Conservation (phyloP, 2,113 vertebrate genomes). For the Brevimyrus niger region DNA sequence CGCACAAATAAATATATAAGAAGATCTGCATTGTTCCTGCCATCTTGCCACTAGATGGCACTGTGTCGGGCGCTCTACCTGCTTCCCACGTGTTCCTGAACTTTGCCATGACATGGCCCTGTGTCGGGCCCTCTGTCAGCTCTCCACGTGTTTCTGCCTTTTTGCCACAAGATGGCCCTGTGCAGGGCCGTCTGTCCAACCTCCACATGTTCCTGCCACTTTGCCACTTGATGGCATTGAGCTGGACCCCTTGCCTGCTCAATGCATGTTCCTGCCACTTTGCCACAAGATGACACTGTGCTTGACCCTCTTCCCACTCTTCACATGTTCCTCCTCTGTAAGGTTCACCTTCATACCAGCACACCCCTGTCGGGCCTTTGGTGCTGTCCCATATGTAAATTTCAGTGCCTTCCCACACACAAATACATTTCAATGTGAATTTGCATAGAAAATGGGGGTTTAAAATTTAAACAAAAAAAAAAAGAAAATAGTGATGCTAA, state of each 20-base stretch:
- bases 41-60: neutral
- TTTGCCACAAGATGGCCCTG: neutral
- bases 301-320: neutral
- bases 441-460: conserved; percentile 50
- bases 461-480: conserved; percentile 20
- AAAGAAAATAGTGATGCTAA: neutral
- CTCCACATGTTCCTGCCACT: neutral
- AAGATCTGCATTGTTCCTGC: neutral
- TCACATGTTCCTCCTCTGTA: neutral
- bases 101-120: neutral
- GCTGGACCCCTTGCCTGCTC: neutral
- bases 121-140: neutral
- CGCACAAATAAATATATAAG: neutral
- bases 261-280: too few species aligned
- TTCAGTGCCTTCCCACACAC: conserved; percentile 65
- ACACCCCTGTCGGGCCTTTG: neutral
- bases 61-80: neutral
- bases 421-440: conserved; percentile 57
- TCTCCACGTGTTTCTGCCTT: neutral
- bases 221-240: neutral
- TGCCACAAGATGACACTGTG: neutral
- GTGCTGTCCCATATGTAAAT: conserved; percentile 43
- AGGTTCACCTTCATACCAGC: neutral
- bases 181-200: neutral
- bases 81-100: neutral